Evolutionary conservation across 2,113 vertebrate species (phyloP), one percentile per base, ranked within the genome.

Genomic region (Onychostruthus taczanowskii): DNA sequence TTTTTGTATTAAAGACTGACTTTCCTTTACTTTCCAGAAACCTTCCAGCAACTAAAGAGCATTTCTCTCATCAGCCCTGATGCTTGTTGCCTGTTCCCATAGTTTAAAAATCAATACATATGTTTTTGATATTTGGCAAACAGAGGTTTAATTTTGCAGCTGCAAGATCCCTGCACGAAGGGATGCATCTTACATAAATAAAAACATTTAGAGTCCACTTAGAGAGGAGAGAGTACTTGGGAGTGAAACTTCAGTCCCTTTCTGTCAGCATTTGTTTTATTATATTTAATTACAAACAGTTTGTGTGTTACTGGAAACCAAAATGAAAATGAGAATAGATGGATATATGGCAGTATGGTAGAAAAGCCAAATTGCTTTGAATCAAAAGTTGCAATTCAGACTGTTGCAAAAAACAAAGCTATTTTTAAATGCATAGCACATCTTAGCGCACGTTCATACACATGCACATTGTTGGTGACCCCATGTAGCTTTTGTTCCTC

Each of bases 81-180:
- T 74, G 87, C 79, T 97, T 96, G 86, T 93, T 94, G 95, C 94
- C 95, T 92, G 61, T 97, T 98, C 93, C 90, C 91, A 96, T 83
- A 47, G 83, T 97, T 97, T 52, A 95, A 96, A 98, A 98, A 98
- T 97, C 97, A 96, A 97, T 98, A 97, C 97, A 97, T 97, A 90
- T 97, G 96, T 84, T 98, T 98, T 97, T 97, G 93, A 97, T 98
- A 97, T 97, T 97, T 97, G 96, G 94, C 93, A 97, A 97, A 97
- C 73, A 91, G 85, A 96, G 94, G 90, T 98, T 98, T 97, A 97
- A 97, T 98, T 97, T 98, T 97, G 97, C 97, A 98, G 97, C 98
- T 98, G 96, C 93, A 95, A 96, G 96, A 94, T 97, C 95, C 84
- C 89, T 87, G 62, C 90, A 96, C 7, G 73, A 97, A 96, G 79